These are phyloP conservation scores for Rhopalosiphum padi DNA, from an alignment of 1,140 invertebrate genomes.

Conservation along the genomic window DNA sequence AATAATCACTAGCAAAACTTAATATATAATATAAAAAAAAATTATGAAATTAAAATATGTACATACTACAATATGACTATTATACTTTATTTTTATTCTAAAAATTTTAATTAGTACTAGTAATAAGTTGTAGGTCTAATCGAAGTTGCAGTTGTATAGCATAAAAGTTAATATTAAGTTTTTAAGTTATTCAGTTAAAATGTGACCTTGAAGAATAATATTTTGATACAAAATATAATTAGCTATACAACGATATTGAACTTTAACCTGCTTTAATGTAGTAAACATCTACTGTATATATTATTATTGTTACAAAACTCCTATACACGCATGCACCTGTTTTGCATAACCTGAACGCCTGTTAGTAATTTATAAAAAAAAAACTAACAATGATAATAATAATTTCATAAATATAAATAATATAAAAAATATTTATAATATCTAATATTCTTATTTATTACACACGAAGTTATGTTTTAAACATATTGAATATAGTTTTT, in stretches of 20 bases:
- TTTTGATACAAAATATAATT: conserved; percentile 32
- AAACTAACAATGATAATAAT: not conserved
- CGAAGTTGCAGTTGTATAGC: not conserved
- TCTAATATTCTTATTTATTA: not conserved
- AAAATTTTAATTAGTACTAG: not conserved
- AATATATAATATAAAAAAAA: no score
- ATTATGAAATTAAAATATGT: not conserved
- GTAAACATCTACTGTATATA: conserved; percentile 10
- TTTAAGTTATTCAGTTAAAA: not conserved
- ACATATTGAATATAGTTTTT: not conserved
- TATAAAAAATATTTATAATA: not conserved
- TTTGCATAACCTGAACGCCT: conserved; percentile 50
- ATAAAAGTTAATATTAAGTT: conserved; percentile 2
- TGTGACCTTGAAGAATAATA: conserved; percentile 40
- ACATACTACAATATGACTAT: not conserved
- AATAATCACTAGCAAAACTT: no score
- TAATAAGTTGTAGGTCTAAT: not conserved
- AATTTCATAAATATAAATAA: not conserved
- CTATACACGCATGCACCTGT: conserved; percentile 47
- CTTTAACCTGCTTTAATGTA: not conserved
- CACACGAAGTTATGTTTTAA: not conserved
- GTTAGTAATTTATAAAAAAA: not conserved
- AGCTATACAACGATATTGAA: not conserved
- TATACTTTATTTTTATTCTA: not conserved
- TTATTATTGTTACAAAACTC: conserved; percentile 17